These are phyloP conservation scores for Drosophila yakuba DNA, from an alignment of 1,140 invertebrate species.

Conservation along the genomic window DNA sequence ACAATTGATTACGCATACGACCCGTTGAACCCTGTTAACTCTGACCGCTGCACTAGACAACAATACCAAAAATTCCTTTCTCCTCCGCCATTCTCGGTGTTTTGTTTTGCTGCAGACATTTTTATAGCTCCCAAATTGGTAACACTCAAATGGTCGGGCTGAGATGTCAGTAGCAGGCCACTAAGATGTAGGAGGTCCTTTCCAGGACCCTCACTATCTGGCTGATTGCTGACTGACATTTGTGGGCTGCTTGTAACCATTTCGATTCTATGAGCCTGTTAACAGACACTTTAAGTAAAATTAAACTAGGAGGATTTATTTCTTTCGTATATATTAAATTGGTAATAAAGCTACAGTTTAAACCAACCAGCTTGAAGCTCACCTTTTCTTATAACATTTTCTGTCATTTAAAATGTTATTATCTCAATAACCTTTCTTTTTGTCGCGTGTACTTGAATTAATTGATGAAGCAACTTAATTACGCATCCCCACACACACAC, in stretches of 20 bases:
- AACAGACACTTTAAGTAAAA: slow-evolving; percentile 47
- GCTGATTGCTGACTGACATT: slow-evolving; percentile 55
- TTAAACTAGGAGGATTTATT: not conserved
- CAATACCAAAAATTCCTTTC: slow-evolving; percentile 26
- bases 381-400: too few species aligned
- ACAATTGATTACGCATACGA: slow-evolving; percentile 80
- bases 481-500: slow-evolving; percentile 15
- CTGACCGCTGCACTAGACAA: slow-evolving; percentile 49
- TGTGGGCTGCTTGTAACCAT: slow-evolving; percentile 45
- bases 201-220: slow-evolving; percentile 3
- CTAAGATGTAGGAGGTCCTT: slow-evolving; percentile 5
- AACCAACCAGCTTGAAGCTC: too few species aligned
- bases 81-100: slow-evolving; percentile 15
- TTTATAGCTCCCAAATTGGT: slow-evolving; percentile 69
- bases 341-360: too few species aligned
- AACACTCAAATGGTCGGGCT: slow-evolving; percentile 17
- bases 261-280: slow-evolving; percentile 22
- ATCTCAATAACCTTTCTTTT: not conserved
- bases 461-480: slow-evolving; percentile 53
- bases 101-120: slow-evolving; percentile 68
- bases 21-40: slow-evolving; percentile 54
- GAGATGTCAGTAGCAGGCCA: slow-evolving; percentile 54
- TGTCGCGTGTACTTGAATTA: not conserved
- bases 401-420: too few species aligned
- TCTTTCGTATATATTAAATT: too few species aligned